Evolutionary conservation across 2,888 invertebrate species (phyloP).

Genomic region (Graphium colonna): DNA sequence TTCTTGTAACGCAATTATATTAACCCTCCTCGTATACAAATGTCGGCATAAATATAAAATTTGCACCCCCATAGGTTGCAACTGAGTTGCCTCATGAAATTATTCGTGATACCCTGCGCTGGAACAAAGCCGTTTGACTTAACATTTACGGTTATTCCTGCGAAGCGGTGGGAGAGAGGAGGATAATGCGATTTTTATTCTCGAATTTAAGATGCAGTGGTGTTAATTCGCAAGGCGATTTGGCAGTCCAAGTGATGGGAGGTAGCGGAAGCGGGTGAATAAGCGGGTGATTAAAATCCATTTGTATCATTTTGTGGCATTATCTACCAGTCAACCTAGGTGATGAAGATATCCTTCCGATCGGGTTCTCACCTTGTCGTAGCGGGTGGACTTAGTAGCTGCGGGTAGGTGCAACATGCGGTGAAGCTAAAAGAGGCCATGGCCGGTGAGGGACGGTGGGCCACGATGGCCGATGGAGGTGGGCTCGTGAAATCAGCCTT

Average conservation of each 20-base stretch:
- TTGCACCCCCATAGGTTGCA: constrained; percentile 45
- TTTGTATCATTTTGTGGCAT: too few species aligned
- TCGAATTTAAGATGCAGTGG: constrained; percentile 44
- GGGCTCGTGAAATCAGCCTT: too few species aligned
- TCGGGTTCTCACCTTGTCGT: too few species aligned
- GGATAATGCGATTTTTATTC: constrained; percentile 58
- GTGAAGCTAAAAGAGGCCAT: too few species aligned
- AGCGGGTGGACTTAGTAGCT: too few species aligned
- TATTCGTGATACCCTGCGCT: constrained; percentile 29
- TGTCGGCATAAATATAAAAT: constrained; percentile 47
- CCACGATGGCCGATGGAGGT: too few species aligned
- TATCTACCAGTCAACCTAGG: too few species aligned
- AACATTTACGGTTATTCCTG: constrained; percentile 44
- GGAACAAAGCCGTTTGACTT: constrained; percentile 43
- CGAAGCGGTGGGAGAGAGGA: constrained; percentile 27
- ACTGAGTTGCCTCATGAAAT: constrained; percentile 35
- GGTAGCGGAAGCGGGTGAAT: not conserved
- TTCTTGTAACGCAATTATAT: constrained; percentile 20
- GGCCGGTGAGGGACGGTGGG: too few species aligned
- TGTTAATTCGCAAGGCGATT: constrained; percentile 42
- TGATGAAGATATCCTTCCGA: too few species aligned
- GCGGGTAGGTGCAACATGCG: too few species aligned
- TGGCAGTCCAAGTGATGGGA: constrained; percentile 4
- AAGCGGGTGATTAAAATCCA: too few species aligned
- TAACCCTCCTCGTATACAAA: constrained; percentile 29